Evolutionary conservation across 2,888 invertebrate species (phyloP), one percentile per base, ranked within the genome.

Genomic region (Cryptops parisi): DNA sequence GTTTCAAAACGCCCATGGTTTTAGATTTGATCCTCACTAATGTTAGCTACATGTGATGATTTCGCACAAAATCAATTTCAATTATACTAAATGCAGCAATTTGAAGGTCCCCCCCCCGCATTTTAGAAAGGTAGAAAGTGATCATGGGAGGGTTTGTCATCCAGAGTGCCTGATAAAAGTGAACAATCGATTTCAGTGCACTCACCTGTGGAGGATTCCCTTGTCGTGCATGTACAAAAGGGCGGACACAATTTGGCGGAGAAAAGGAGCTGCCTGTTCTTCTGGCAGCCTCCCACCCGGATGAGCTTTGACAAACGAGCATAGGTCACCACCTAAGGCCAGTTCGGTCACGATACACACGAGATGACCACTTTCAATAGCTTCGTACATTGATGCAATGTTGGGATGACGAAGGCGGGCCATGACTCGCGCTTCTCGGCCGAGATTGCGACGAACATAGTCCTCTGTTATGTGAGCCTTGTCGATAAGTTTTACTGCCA

Each of bases 401-500:
- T 80, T 81, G 1, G 82, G 82, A 65, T 84, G 84, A 45, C 78
- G 74, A 50, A 83, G 70, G 60, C 76, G 76, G 2, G 80, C 76
- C 74, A 84, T 76, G 45, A 84, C 77, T 47, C 75, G 72, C 2
- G 82, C 82, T 67, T 84, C 84, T 38, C 84, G 72, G 63, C 81
- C 78, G 55, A 84, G 69, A 70, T 84, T 81, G 54, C 76, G 75
- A 9, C 79, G 73, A 1, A 82, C 79, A 65, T 84, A 84, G 57
- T 81, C 80, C 65, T 83, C 82, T 61, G 79, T 79, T 62, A 83
- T 79, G 62, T 76, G 74, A 44, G 77, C 75, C 57, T 79, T 72
- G 67, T 83, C 82, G 64, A 84, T 81, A 61, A 84, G 76, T 70
- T 84, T 84, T 54, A 84, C 75, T 17, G 83, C 83, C 62, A 84